Evolutionary conservation across 2,797 vertebrate species (phyloP).

Genomic region (Lithobates sylvaticus): DNA sequence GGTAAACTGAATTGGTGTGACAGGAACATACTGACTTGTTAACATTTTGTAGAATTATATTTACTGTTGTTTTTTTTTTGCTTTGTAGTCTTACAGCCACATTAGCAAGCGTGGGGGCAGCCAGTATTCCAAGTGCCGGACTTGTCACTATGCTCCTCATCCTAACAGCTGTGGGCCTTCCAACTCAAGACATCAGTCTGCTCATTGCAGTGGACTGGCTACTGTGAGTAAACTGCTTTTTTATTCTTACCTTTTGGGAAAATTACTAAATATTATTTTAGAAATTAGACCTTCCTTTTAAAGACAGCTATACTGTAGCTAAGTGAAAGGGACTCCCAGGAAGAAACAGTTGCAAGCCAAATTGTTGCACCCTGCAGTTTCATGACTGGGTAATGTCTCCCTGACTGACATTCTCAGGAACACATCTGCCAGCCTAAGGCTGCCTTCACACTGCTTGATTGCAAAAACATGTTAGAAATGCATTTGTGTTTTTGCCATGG

Average conservation of each 20-base stretch:
- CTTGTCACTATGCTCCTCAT: conserved; percentile 87
- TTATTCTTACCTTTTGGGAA: neutral
- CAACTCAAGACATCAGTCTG: conserved; percentile 81
- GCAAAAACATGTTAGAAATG: no score
- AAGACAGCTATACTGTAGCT: no score
- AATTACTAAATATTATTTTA: neutral
- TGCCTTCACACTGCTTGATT: no score
- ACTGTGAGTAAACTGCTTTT: conserved; percentile 76
- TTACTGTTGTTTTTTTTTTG: neutral
- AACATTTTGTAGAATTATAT: neutral
- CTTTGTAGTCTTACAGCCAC: conserved; percentile 82
- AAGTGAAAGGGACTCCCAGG: no score
- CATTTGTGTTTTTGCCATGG: no score
- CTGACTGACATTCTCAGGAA: no score
- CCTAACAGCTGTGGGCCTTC: conserved; percentile 81
- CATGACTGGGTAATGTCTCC: no score
- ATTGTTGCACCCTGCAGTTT: no score
- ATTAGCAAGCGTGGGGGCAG: conserved; percentile 85
- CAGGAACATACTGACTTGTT: neutral
- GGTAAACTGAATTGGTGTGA: conserved; percentile 68
- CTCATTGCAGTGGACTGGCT: conserved; percentile 87
- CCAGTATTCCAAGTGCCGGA: conserved; percentile 87
- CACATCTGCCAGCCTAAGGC: no score
- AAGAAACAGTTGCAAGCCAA: no score
- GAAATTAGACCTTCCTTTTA: neutral